Evolutionary conservation across 2,113 vertebrate genomes (phyloP).

Genomic region (Macquaria australasica): DNA sequence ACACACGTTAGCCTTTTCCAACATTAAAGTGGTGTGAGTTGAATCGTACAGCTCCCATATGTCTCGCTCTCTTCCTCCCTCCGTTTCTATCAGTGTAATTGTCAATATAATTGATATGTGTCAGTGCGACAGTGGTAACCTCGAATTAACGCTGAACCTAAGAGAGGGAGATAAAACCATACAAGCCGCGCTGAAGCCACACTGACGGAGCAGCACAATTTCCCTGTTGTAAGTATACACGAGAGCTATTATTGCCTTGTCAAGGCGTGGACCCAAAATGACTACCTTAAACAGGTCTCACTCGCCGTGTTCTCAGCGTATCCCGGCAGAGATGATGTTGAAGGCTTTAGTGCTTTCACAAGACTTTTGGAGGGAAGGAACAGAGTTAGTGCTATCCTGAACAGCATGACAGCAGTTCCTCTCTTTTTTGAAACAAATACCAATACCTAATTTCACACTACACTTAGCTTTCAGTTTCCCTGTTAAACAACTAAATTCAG

Average conservation of each 20-base stretch:
- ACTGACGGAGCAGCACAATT: background rate
- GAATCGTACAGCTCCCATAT: background rate
- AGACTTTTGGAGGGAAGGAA: conserved; percentile 1
- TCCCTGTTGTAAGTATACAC: conserved; percentile 12
- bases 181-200: background rate
- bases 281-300: conserved; percentile 46
- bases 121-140: conserved; percentile 44
- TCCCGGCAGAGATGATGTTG: conserved; percentile 19
- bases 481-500: conserved; percentile 27
- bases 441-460: conserved; percentile 42
- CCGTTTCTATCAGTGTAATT: conserved; percentile 40
- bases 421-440: conserved; percentile 36
- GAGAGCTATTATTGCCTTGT: conserved; percentile 60
- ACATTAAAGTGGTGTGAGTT: background rate
- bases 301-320: conserved; percentile 22
- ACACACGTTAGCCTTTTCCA: background rate
- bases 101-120: conserved; percentile 59
- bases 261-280: conserved; percentile 48
- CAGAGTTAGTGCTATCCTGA: background rate
- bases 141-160: conserved; percentile 46
- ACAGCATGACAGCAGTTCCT: background rate
- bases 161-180: conserved; percentile 40
- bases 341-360: conserved; percentile 27
- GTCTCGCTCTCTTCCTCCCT: background rate
- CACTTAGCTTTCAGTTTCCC: conserved; percentile 46